Evolutionary conservation across 2,797 vertebrate species (phyloP).

Genomic region (Propithecus deckenii): DNA sequence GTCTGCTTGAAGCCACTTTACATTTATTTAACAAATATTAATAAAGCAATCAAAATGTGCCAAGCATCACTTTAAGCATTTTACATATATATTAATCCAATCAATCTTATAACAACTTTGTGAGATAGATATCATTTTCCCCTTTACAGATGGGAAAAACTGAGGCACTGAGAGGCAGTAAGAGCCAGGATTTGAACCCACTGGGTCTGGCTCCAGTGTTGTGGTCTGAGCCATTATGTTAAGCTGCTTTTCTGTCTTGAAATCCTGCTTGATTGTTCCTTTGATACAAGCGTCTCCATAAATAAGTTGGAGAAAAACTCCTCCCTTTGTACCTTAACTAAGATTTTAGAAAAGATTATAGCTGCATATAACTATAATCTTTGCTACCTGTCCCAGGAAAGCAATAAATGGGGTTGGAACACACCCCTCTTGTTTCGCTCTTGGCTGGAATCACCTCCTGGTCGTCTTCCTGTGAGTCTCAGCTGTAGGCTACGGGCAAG

Average conservation of each 20-base stretch:
- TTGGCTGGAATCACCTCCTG: not conserved
- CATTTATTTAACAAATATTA: constrained; percentile 8
- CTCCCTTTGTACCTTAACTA: not conserved
- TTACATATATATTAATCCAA: not conserved
- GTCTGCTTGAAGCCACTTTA: not conserved
- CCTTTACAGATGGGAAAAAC: not conserved
- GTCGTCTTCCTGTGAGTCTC: not conserved
- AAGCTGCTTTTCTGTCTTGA: not conserved
- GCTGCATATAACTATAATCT: not conserved
- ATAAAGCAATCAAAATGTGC: not conserved
- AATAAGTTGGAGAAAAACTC: not conserved
- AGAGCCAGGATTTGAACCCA: not conserved
- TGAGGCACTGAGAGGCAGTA: not conserved
- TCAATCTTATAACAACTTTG: not conserved
- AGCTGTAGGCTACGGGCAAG: not conserved
- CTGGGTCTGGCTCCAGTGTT: not conserved
- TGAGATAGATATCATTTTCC: not conserved
- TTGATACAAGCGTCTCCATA: not conserved
- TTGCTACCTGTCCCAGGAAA: not conserved
- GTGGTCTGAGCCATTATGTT: not conserved
- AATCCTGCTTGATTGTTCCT: constrained; percentile 18
- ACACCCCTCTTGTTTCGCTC: not conserved
- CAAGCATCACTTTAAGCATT: not conserved
- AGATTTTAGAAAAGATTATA: not conserved
- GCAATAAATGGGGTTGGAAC: not conserved